These are phyloP conservation scores for Sarotherodon lohbergeri DNA, from an alignment of 2,113 vertebrate genomes.

Conservation along the genomic window DNA sequence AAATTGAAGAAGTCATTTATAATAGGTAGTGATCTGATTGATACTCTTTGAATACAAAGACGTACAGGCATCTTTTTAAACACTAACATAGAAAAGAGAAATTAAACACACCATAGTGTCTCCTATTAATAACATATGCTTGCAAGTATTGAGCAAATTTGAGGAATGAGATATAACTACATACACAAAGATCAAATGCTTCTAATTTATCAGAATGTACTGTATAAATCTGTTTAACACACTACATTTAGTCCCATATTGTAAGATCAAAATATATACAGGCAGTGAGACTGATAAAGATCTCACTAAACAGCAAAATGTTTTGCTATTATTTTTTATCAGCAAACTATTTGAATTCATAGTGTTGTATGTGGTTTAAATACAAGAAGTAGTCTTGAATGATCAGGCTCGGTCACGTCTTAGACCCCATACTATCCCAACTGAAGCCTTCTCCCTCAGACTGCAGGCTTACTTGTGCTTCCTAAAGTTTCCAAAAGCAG, in stretches of 20 bases:
- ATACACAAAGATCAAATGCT: not conserved
- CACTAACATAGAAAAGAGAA: not conserved
- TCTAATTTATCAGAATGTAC: not conserved
- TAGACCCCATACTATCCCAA: not conserved
- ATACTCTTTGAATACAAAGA: not conserved
- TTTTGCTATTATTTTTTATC: conserved; percentile 29
- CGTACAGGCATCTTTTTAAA: not conserved
- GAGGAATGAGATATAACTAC: not conserved
- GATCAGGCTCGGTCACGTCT: not conserved
- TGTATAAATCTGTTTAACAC: conserved; percentile 1
- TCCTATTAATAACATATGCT: not conserved
- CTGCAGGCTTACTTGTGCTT: not conserved
- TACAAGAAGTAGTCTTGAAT: not conserved
- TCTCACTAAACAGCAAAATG: conserved; percentile 27
- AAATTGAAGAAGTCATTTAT: not conserved
- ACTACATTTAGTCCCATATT: not conserved
- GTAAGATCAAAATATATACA: not conserved
- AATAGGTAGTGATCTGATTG: not conserved
- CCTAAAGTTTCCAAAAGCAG: not conserved
- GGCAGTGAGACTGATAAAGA: not conserved
- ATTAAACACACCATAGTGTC: not conserved
- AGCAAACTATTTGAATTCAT: not conserved
- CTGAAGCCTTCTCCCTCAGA: not conserved
- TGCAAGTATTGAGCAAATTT: not conserved
- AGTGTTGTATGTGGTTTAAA: not conserved